Evolutionary conservation across 2,888 invertebrate genomes (phyloP).

Genomic region (Cynaeus angustus): DNA sequence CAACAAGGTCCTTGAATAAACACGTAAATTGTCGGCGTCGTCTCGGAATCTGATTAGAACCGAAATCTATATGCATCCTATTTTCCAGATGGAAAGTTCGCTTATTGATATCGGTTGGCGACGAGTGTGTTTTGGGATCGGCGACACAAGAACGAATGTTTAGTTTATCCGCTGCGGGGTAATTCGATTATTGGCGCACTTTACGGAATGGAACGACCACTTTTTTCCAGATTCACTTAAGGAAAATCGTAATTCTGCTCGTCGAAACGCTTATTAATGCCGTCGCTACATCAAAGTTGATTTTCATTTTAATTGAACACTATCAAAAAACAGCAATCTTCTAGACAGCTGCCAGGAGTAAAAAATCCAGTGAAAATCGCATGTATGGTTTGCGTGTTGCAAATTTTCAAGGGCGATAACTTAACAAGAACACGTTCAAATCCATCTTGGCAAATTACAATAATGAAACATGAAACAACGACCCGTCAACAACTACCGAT

Average conservation of each 20-base stretch:
- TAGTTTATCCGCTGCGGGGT: conserved; percentile 64
- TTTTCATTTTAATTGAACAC: neutral
- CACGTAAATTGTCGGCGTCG: conserved; percentile 43
- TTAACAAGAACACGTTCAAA: conserved; percentile 31
- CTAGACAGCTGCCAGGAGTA: conserved; percentile 13
- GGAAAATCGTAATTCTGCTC: conserved; percentile 3
- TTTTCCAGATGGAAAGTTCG: conserved; percentile 64
- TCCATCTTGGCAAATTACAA: conserved; percentile 23
- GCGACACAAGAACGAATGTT: conserved; percentile 64
- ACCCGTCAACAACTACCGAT: conserved; percentile 17
- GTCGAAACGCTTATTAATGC: neutral
- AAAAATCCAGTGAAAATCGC: conserved; percentile 21
- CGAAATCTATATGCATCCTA: conserved; percentile 59
- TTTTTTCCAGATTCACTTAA: conserved; percentile 53
- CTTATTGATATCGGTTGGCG: conserved; percentile 62
- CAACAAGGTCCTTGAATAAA: conserved; percentile 23
- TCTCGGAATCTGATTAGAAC: conserved; percentile 60
- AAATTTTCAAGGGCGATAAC: conserved; percentile 33
- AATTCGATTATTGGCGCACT: conserved; percentile 65
- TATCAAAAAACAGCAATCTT: neutral
- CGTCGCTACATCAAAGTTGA: neutral
- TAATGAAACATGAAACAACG: conserved; percentile 27
- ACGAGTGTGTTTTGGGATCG: conserved; percentile 62
- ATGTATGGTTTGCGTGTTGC: conserved; percentile 31
- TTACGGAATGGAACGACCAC: conserved; percentile 46